phyloP scores from a whole-genome alignment of 2,797 vertebrate species.

The Falco novaeseelandiae region DNA sequence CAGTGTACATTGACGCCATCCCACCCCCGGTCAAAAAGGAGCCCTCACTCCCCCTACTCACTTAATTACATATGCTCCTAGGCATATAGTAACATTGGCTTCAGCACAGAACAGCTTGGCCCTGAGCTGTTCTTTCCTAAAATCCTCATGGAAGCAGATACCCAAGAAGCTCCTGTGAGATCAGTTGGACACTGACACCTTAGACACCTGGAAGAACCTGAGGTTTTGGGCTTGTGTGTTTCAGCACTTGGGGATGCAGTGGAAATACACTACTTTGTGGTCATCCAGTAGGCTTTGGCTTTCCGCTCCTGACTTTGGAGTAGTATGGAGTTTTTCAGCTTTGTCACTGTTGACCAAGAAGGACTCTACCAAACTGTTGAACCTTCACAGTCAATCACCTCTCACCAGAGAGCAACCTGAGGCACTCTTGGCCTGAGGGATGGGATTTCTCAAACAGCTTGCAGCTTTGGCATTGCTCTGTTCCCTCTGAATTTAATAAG shows the following conservation, averaged over 20 bases:
- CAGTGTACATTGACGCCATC: neutral
- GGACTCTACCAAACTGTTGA: neutral
- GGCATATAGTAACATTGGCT: neutral
- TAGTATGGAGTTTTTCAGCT: neutral
- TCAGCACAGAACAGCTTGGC: neutral
- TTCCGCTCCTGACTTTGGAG: neutral
- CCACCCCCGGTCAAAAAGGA: neutral
- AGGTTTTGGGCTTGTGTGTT: neutral
- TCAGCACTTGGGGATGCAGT: neutral
- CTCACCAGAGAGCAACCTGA: neutral
- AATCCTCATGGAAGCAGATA: neutral
- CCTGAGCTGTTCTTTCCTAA: neutral
- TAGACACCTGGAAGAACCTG: neutral
- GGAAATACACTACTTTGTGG: fast-evolving
- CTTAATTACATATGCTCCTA: neutral
- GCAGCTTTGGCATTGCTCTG: neutral
- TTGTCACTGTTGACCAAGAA: neutral
- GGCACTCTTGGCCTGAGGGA: neutral
- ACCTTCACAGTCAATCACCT: neutral
- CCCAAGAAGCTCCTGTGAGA: neutral
- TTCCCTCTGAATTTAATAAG: neutral
- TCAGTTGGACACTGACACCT: neutral
- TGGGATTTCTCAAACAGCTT: neutral
- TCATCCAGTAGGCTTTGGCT: neutral
- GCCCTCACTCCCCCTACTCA: neutral